Percentiles rank a stretch among this genome's conserved stretches.
Evolutionary conservation across 2,797 vertebrate species (phyloP).

Genomic region (Micropoecilia bifurca): DNA sequence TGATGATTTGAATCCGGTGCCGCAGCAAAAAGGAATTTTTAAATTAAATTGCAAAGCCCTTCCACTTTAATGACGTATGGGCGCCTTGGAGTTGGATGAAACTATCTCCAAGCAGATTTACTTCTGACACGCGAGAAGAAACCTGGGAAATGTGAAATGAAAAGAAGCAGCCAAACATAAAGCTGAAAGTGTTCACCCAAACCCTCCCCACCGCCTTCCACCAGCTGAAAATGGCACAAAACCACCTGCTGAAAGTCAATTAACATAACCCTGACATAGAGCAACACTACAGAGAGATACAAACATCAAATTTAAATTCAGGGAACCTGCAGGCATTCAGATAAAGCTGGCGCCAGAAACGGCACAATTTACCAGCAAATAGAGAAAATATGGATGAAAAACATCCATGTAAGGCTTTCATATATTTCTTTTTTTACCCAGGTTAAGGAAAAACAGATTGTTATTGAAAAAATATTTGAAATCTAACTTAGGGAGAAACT

Average conservation of each 20-base stretch:
- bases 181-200: slow-evolving; percentile 58
- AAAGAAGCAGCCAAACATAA: slow-evolving; percentile 44
- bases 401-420: slow-evolving; percentile 61
- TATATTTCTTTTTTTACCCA: slow-evolving; percentile 39
- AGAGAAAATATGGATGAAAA: slow-evolving; percentile 75
- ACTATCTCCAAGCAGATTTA: slow-evolving; percentile 64
- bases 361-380: slow-evolving; percentile 80
- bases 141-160: slow-evolving; percentile 48
- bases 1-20: slow-evolving; percentile 65
- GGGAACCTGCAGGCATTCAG: slow-evolving; percentile 82
- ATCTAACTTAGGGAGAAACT: slow-evolving; percentile 47
- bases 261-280: slow-evolving; percentile 82
- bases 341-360: slow-evolving; percentile 80
- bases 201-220: slow-evolving; percentile 1
- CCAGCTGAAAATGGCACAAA: slow-evolving; percentile 69
- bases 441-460: slow-evolving; percentile 51
- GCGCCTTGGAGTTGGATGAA: slow-evolving; percentile 65
- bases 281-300: slow-evolving; percentile 75
- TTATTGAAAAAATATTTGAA: slow-evolving; percentile 60
- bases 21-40: slow-evolving; percentile 34
- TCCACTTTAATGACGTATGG: slow-evolving; percentile 57
- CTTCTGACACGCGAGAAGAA: slow-evolving; percentile 53
- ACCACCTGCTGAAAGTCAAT: slow-evolving; percentile 84
- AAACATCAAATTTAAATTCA: slow-evolving; percentile 82
- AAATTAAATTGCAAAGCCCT: slow-evolving; percentile 60